Evolutionary conservation across 2,888 invertebrate genomes (phyloP), one percentile per base, ranked within the genome.

Genomic region (Lepidochitona cinerea): DNA sequence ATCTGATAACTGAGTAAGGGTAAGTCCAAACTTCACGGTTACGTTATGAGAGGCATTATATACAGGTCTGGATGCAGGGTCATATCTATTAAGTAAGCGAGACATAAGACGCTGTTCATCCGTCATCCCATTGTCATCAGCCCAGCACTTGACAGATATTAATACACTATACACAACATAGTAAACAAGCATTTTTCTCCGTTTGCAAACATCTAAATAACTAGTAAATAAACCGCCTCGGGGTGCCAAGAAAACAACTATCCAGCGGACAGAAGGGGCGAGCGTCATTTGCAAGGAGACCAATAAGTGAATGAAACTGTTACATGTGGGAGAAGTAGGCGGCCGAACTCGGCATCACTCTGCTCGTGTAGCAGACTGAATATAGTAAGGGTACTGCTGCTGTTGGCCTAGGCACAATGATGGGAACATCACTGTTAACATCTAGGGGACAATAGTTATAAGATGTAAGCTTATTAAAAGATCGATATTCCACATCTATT

Each of bases 1-100:
- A 79, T 90, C 90, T 7, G 88, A 84, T 41, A 90, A 86, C 77
- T 89, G 90, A 7, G 88, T 87, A n/a, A 90, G 79, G 0, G 90
- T 89, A 35, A 90, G 82, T 41, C 90, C 90, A 79, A 90, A 90
- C 74, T 88, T 87, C 36, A 89, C 89, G 1, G 83, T 83, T 36
- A 90, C 88, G 0, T 77, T 85, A 65, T 87, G 80, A 0, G 89
- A 89, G 14, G 90, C 89, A 75, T 90, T 90, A 77, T 84, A 89
- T 0, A 90, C 90, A 0, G 90, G 90, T 37, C 90, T 74, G 0
- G 89, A 83, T 0, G 88, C 89, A 12, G 89, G 84, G 74, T 89
- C 89, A 72, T 90, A 90, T 36, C 87, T 82, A 14, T 79, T 68
- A 36, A 90, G 78, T 33, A 90, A 69, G 37, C 76, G 77, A 37